Percentiles rank a stretch among this genome's conserved stretches.
Evolutionary conservation across 2,797 vertebrate species (phyloP).

Genomic region (Megaceryle alcyon): DNA sequence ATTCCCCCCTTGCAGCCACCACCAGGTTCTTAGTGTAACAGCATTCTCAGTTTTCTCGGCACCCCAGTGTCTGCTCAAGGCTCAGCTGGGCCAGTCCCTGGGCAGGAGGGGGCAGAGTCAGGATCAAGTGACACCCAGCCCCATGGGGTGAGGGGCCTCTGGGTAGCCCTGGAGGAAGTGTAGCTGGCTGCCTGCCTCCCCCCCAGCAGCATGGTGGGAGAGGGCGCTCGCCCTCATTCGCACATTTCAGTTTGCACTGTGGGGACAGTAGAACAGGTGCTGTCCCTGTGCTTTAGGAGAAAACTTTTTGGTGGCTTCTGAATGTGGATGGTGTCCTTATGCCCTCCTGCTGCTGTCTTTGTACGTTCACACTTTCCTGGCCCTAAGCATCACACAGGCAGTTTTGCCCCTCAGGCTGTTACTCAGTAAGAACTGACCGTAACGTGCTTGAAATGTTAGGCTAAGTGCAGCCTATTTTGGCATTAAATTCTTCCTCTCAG

Average conservation of each 20-base stretch:
- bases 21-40: no score
- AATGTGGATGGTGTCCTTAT: not conserved
- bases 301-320: not conserved
- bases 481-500: not conserved
- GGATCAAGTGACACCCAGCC: not conserved
- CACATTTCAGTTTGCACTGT: not conserved
- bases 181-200: not conserved
- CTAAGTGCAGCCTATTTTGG: not conserved
- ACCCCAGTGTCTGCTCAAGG: not conserved
- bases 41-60: not conserved
- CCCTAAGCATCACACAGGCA: not conserved
- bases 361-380: rapidly evolving
- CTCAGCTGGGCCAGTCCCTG: not conserved
- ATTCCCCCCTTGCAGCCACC: no score
- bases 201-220: not conserved
- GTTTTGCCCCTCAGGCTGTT: not conserved
- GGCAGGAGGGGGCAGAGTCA: not conserved
- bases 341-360: not conserved
- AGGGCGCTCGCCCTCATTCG: not conserved
- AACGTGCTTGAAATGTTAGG: not conserved
- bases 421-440: not conserved
- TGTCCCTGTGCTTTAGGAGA: not conserved
- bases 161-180: not conserved
- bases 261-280: not conserved
- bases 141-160: rapidly evolving